Conservation (phyloP, 2,888 invertebrate species). For the Pyrrhosoma nymphula region DNA sequence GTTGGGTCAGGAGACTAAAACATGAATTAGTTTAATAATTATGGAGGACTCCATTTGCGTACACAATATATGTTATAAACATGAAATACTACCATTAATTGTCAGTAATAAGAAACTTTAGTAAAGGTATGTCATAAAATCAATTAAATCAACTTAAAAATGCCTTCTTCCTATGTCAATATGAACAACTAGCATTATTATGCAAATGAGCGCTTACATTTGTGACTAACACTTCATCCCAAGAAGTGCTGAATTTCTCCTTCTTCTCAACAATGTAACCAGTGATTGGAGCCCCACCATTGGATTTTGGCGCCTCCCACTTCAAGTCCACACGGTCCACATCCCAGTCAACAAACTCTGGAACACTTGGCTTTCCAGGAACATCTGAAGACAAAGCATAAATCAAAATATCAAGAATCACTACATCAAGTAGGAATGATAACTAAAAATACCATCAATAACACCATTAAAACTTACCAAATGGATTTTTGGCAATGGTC, state of each 20-base stretch:
- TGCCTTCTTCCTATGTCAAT: not conserved
- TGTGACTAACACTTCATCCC: conserved; percentile 90
- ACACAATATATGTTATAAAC: not conserved
- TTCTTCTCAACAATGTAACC: conserved; percentile 95
- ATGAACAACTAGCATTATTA: not conserved
- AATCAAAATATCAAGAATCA: conserved; percentile 20
- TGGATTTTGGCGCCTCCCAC: conserved; percentile 89
- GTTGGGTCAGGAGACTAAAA: conserved; percentile 87
- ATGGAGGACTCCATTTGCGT: not conserved
- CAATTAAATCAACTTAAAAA: not conserved
- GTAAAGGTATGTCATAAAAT: not conserved
- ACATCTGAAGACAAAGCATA: conserved; percentile 80
- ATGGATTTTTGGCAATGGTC: conserved; percentile 97
- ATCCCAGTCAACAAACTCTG: conserved; percentile 93
- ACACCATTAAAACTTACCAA: conserved; percentile 81
- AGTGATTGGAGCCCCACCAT: conserved; percentile 89
- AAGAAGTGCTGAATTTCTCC: conserved; percentile 87
- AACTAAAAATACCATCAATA: not conserved
- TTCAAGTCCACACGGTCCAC: conserved; percentile 92
- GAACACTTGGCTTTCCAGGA: conserved; percentile 92
- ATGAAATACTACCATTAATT: not conserved
- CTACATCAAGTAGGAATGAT: not conserved
- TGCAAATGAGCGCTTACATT: conserved; percentile 79
- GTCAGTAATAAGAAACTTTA: not conserved
- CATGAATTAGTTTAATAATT: conserved; percentile 69